Evolutionary conservation across 2,888 invertebrate species (phyloP), one percentile per base, ranked within the genome.

Genomic region (Drosophila yooni): DNA sequence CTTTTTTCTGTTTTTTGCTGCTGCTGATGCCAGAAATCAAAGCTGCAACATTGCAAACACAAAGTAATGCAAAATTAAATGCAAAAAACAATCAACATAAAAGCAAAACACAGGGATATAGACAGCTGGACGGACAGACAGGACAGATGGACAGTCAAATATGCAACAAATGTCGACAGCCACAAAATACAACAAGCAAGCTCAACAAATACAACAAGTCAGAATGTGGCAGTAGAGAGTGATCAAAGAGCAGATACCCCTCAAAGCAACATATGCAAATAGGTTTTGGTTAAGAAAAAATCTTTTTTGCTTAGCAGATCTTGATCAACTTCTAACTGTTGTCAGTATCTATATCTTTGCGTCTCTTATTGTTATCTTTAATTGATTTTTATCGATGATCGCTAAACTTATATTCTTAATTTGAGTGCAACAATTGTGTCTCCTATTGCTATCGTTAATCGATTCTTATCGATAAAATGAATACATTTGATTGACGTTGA

Each of bases 51-150:
- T 59, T 46, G 74, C 69, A 70, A 66, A 15, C 46, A 50, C 73
- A 84, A 74, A 84, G 79, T 84, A 84, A 84, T 89, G 82, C 70
- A 74, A 76, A 86, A 88, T 88, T 85, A 88, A 85, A 88, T 78
- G 83, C 68, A 71, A 78, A 77, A 88, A 83, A 77, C 85, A 84
- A 82, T 75, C 85, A 79, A 51, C 67, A 59, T 62, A 61, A 36
- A 52, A 51, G 21, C 51, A 53, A n/a, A 34, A 65, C 21, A 25
- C 48, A 31, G 50, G 33, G 21, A 27, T 52, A n/a, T 10, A 52
- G 52, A 62, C 33, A 25, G 34, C 21, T 11, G n/a, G 51, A 46
- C 11, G n/a, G 27, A 36, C 33, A 7, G 25, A 15, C 31, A 36
- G 53, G 36, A 52, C 8, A 53, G 33, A 54, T 48, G 33, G 63